phyloP scores from a whole-genome alignment of 2,888 invertebrate genomes.

The Halictus ligatus region DNA sequence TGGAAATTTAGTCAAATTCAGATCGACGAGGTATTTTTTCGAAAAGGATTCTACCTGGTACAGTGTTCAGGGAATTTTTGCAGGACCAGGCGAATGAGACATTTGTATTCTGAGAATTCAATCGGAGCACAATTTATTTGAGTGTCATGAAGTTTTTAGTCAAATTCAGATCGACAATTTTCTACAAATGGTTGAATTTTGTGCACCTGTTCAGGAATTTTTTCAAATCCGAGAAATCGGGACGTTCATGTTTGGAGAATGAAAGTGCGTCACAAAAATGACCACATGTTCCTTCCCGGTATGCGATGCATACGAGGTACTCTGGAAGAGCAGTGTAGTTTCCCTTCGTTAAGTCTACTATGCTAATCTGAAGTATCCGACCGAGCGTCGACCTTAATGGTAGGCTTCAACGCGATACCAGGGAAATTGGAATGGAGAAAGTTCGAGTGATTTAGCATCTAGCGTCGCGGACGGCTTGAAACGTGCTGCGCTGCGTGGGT shows the following conservation, averaged over 20 bases:
- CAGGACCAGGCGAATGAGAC: no score
- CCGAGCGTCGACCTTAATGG: slow-evolving; percentile 14
- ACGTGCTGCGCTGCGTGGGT: neutral
- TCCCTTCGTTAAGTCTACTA: slow-evolving; percentile 13
- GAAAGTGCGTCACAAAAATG: neutral
- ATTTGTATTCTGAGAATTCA: no score
- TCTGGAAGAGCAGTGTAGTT: neutral
- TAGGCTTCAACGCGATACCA: neutral
- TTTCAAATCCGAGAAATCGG: neutral
- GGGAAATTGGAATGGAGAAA: slow-evolving; percentile 19
- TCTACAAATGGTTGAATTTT: no score
- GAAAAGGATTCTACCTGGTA: no score
- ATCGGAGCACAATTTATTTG: no score
- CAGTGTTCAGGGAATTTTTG: no score
- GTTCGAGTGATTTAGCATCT: neutral
- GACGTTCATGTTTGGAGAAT: neutral
- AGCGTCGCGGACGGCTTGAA: neutral
- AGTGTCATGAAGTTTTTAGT: neutral
- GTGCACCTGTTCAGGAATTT: neutral
- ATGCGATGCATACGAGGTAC: neutral
- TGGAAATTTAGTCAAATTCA: no score
- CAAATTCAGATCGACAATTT: neutral
- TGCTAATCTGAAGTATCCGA: slow-evolving; percentile 20
- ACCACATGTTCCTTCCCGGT: neutral
- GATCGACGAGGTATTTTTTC: no score